Conservation (phyloP, 2,797 vertebrate species). For the Microcaecilia unicolor region DNA sequence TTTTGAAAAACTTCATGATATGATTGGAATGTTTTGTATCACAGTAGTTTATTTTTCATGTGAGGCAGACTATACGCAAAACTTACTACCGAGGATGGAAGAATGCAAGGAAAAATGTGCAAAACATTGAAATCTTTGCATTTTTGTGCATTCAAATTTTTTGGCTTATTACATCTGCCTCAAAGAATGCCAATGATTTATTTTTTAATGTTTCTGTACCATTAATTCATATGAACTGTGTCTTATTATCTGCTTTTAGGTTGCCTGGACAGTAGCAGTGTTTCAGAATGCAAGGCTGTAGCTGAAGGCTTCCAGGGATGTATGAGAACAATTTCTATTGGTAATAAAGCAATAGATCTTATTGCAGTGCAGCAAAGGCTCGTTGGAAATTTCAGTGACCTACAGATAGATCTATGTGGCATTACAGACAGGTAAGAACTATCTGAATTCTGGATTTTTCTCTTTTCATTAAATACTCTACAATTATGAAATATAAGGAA, state of each 20-base stretch:
- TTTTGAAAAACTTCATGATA: no score
- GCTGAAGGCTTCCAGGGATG: conserved; percentile 77
- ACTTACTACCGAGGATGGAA: no score
- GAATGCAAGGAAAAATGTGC: no score
- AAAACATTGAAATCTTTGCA: no score
- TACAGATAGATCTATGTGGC: conserved; percentile 83
- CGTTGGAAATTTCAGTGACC: conserved; percentile 76
- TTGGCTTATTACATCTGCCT: no score
- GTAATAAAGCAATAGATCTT: conserved; percentile 58
- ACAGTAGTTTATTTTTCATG: no score
- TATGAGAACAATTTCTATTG: conserved; percentile 68
- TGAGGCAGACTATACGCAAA: no score
- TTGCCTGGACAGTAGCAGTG: conserved; percentile 55
- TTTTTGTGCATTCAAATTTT: no score
- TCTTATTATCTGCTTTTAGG: conserved; percentile 50
- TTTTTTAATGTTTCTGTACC: not conserved
- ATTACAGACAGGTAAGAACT: conserved; percentile 83
- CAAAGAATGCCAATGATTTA: not conserved
- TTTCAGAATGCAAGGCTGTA: conserved; percentile 58
- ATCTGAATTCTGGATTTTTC: no score
- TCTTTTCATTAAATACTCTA: no score
- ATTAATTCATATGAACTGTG: conserved; percentile 2
- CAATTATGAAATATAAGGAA: no score
- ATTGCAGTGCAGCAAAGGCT: conserved; percentile 73
- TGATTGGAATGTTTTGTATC: no score